phyloP scores from a whole-genome alignment of 2,888 invertebrate species.

The Hydrotaea cyrtoneurina region DNA sequence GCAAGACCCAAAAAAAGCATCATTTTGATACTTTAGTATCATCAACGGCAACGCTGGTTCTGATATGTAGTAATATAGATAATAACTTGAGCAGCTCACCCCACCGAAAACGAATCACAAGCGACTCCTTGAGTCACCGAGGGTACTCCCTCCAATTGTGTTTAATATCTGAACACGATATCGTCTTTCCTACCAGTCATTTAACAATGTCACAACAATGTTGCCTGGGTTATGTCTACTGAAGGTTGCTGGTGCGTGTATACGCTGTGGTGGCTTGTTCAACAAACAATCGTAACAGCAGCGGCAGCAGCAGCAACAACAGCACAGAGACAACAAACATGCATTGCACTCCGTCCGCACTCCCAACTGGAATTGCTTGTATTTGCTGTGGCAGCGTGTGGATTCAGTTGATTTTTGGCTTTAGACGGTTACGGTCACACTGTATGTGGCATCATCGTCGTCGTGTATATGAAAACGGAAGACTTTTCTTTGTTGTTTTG shows the following conservation, averaged over 20 bases:
- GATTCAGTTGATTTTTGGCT: constrained; percentile 64
- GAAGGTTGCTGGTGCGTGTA: neutral
- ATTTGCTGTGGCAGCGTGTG: constrained; percentile 50
- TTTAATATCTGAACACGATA: too few relatives aligned
- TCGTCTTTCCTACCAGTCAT: too few relatives aligned
- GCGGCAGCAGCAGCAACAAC: neutral
- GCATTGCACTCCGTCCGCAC: constrained; percentile 46
- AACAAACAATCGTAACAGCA: constrained; percentile 54
- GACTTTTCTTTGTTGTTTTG: constrained; percentile 6
- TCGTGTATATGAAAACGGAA: constrained; percentile 1
- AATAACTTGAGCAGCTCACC: too few relatives aligned
- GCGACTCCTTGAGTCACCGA: too few relatives aligned
- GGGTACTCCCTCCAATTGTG: too few relatives aligned
- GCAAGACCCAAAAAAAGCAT: too few relatives aligned
- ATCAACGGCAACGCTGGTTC: too few relatives aligned
- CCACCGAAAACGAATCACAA: too few relatives aligned
- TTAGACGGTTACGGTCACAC: constrained; percentile 62
- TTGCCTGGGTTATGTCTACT: neutral
- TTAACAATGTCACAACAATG: too few relatives aligned
- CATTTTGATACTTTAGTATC: too few relatives aligned
- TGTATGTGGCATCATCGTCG: constrained; percentile 42
- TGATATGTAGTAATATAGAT: too few relatives aligned
- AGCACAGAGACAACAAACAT: neutral
- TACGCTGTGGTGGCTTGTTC: constrained; percentile 53
- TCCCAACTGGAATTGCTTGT: constrained; percentile 65